Base-by-base conservation (phyloP, 2,113 vertebrate species). In the Mus spicilegus region DNA sequence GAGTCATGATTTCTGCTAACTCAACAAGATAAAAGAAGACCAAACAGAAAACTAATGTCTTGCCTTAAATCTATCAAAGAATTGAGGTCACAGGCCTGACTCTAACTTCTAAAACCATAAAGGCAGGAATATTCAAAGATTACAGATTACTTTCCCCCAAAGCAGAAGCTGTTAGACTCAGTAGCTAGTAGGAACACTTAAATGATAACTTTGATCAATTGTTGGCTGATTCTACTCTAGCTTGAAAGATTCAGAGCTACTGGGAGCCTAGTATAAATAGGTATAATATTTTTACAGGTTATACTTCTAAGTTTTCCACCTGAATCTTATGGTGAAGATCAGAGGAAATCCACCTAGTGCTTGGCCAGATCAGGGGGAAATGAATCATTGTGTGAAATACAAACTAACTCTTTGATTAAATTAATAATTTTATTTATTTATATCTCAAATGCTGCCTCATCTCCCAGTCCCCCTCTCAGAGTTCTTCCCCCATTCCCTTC, bases 21-120 rank as follows among this genome's bases (percentile, higher is more conserved):
- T 93, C 54, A 72, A 96, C 10, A 87, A 96, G 69, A 84, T 72
- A 93, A 93, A 92, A 67, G 14, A 49, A 39, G 69, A 90, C 20
- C 67, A 93, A 94, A 90, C 69, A 63, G 22, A 87, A 96, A 94
- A 87, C 39, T 87, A 94, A 39, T 63, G 16, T 76, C 19, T 92
- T 89, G 24, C 56, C 89, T 89, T 86, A 82, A 72, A 85, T 90
- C 28, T 61, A 39, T 63, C 42, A 82, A 80, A 81, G 33, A 87
- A 77, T 63, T 85, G 56, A 90, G 46, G 54, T 89, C 77, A 80
- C 20, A 69, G 13, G 28, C 81, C 28, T 75, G 75, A 94, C 39
- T 46, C 14, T 46, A n/a, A 81, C 42, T 67, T 72, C 86, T 26
- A 63, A 89, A 91, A 93, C 39, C 75, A 30, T 63, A 91, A 10